These are phyloP conservation scores for Anhinga anhinga DNA, from an alignment of 2,113 vertebrate genomes.

Conservation along the genomic window DNA sequence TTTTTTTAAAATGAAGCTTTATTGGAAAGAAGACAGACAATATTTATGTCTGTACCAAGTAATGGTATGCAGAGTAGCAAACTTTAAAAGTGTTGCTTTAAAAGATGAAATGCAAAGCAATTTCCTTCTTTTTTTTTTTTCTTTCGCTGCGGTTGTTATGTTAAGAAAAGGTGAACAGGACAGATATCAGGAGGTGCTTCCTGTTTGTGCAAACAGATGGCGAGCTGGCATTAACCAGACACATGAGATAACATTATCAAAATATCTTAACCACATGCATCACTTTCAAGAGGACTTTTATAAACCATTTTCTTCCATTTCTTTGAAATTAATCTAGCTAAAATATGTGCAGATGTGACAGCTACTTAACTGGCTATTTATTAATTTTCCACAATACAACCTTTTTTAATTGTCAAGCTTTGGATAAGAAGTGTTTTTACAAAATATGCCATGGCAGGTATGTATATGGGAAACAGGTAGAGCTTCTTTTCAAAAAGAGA, in stretches of 20 bases:
- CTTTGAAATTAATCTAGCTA: background rate
- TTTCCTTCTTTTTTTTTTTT: constrained; percentile 66
- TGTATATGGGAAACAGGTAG: background rate
- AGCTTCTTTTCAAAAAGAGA: background rate
- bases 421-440: background rate
- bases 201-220: constrained; percentile 72
- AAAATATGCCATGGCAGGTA: background rate
- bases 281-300: background rate
- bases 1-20: background rate
- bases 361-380: background rate
- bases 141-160: constrained; percentile 47
- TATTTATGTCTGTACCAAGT: background rate
- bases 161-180: constrained; percentile 60
- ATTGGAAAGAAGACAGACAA: background rate
- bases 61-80: background rate
- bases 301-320: background rate
- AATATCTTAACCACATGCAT: constrained; percentile 35
- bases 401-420: background rate
- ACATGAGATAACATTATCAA: constrained; percentile 24
- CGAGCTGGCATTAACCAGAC: constrained; percentile 16
- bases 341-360: background rate
- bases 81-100: background rate
- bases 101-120: constrained; percentile 47
- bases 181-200: constrained; percentile 68
- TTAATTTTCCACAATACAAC: background rate